Base-by-base conservation (phyloP, 2,113 vertebrate species). In the Chloebia gouldiae region DNA sequence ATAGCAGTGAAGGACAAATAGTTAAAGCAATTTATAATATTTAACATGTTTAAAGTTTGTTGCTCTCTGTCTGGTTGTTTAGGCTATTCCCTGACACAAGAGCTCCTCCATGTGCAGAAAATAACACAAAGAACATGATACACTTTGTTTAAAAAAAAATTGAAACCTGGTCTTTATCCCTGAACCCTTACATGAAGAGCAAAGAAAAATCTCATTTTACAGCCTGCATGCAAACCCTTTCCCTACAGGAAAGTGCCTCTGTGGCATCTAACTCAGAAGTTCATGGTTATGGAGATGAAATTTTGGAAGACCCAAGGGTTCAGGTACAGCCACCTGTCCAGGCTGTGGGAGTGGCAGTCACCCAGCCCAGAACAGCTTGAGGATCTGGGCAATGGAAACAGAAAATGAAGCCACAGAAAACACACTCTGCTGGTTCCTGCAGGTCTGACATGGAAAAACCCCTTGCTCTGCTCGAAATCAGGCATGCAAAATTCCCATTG, bases 401-500 rank as follows among this genome's bases (percentile, higher is more conserved):
- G 33, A 35, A 77, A 60, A 60, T 11, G 40, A 30, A 53, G 30
- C 15, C 16, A 11, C 28, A 86, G n/a, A 13, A 89, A 83, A 50
- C 21, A 77, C 14, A 10, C 17, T 65, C 31, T 76, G n/a, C 15
- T 77, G n/a, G 25, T 40, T 92, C 4, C n/a, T 68, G 15, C 37
- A 49, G 30, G 47, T 82, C 45, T 68, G 59, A 54, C n/a, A 10
- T 5, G 15, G 45, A 72, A 39, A 56, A 94, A 51, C 7, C 27
- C 12, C 16, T 61, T 23, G 16, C 6, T 42, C 11, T 81, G 47
- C 18, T 71, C 12, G 65, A 79, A 78, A 51, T 18, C 27, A 66
- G 35, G 33, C 0, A 0, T 28, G 16, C 5, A 71, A 84, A 81
- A 81, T 60, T 56, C 10, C 35, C 1, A 0, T 40, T 54, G 39